Evolutionary conservation across 2,797 vertebrate genomes (phyloP).

Genomic region (Rhinophrynus dorsalis): DNA sequence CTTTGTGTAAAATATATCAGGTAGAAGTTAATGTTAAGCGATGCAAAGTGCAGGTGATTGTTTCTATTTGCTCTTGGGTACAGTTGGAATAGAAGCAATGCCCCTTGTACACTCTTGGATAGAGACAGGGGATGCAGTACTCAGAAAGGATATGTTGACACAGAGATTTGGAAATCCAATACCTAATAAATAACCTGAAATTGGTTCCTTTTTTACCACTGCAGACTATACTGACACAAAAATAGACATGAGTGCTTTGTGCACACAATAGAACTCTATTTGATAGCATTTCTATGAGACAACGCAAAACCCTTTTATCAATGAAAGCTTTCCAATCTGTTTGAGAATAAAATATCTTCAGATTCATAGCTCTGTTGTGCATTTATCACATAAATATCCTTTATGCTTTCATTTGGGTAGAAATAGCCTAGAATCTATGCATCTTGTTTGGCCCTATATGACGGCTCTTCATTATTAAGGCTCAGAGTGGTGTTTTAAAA

Average conservation of each 20-base stretch:
- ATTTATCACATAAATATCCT: slow-evolving; percentile 23
- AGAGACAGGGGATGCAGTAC: slow-evolving; percentile 5
- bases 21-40: background rate
- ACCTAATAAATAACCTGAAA: slow-evolving; percentile 46
- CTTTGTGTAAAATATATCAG: background rate
- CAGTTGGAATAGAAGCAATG: background rate
- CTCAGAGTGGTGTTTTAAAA: background rate
- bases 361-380: slow-evolving; percentile 29
- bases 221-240: slow-evolving; percentile 32
- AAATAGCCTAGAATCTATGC: slow-evolving; percentile 4
- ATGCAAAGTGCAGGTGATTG: background rate
- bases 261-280: slow-evolving; percentile 44
- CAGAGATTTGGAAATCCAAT: slow-evolving; percentile 44
- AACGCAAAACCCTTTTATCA: slow-evolving; percentile 42
- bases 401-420: slow-evolving; percentile 7
- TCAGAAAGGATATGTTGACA: slow-evolving; percentile 46
- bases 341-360: slow-evolving; percentile 33
- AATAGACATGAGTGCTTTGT: slow-evolving; percentile 34
- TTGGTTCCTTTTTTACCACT: slow-evolving; percentile 38
- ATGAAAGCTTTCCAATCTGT: slow-evolving; percentile 40
- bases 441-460: slow-evolving; percentile 8
- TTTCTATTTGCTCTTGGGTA: background rate
- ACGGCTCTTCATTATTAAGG: background rate
- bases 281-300: slow-evolving; percentile 44
- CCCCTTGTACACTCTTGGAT: background rate